These are phyloP conservation scores for Cantharis rufa DNA, from an alignment of 2,888 invertebrate species.

Conservation along the genomic window DNA sequence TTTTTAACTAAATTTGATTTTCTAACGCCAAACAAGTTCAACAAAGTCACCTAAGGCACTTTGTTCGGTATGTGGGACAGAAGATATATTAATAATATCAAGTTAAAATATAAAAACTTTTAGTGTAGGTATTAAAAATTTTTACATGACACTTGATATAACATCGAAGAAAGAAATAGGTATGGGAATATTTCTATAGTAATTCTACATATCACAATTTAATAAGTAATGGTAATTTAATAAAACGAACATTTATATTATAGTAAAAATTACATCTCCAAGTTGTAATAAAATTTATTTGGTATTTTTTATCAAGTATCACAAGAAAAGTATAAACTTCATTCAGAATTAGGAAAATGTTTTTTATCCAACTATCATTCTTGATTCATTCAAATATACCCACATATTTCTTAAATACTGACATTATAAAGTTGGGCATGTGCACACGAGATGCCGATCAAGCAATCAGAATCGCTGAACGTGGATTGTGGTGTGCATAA, in stretches of 20 bases:
- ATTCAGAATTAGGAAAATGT: not conserved
- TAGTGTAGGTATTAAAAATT: not conserved
- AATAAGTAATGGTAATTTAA: not conserved
- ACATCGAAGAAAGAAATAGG: not conserved
- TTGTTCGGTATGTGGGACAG: not conserved
- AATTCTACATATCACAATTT: not conserved
- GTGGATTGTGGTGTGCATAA: no score
- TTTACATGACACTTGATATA: not conserved
- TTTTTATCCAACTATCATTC: not conserved
- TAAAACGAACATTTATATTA: not conserved
- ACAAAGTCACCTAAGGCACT: not conserved
- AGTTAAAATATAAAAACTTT: not conserved
- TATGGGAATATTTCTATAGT: not conserved
- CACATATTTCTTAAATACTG: not conserved
- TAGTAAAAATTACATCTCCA: not conserved
- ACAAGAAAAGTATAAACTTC: not conserved
- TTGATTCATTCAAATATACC: not conserved
- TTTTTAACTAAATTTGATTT: not conserved
- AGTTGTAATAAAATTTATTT: not conserved
- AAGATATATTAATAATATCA: not conserved
- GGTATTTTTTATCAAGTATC: not conserved
- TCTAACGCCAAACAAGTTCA: not conserved
- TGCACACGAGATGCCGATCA: no score
- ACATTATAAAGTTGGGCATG: no score
- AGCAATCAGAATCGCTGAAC: no score